phyloP scores from a whole-genome alignment of 2,888 invertebrate species.

The Scaeva pyrastri region DNA sequence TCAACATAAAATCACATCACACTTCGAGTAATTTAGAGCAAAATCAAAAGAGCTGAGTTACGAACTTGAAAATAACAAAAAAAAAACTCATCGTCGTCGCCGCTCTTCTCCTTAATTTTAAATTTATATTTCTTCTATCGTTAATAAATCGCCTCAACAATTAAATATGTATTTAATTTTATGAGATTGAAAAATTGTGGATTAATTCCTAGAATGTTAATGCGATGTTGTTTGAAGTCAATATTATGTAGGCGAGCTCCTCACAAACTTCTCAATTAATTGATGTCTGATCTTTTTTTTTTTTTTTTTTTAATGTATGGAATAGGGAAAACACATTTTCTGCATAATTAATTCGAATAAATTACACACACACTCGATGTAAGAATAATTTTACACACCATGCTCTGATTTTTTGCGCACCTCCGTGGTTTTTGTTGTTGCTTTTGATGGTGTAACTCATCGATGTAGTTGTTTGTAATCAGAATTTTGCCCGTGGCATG shows the following conservation, averaged over 20 bases:
- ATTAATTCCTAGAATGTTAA: constrained; percentile 18
- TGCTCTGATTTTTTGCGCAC: constrained; percentile 59
- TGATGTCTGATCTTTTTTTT: constrained; percentile 13
- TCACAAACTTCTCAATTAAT: constrained; percentile 62
- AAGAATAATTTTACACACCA: constrained; percentile 65
- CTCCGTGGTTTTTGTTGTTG: constrained; percentile 5
- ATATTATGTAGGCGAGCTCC: constrained; percentile 21
- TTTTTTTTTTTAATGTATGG: too few relatives aligned
- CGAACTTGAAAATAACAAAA: constrained; percentile 13
- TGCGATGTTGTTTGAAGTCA: not conserved
- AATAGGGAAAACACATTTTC: constrained; percentile 18
- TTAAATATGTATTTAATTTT: constrained; percentile 43
- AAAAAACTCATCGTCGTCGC: not conserved
- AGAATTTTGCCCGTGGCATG: constrained; percentile 65
- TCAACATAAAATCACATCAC: not conserved
- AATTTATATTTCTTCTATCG: not conserved
- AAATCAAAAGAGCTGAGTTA: constrained; percentile 26
- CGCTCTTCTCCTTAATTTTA: not conserved
- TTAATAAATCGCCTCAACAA: not conserved
- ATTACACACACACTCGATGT: constrained; percentile 69
- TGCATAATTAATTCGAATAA: constrained; percentile 75
- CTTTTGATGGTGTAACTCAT: constrained; percentile 23
- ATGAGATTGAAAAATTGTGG: constrained; percentile 30
- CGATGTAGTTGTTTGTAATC: constrained; percentile 47
- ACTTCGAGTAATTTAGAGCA: not conserved